phyloP scores from a whole-genome alignment of 64 coral and sea anemone genomes.

The Pocillopora damicornis region DNA sequence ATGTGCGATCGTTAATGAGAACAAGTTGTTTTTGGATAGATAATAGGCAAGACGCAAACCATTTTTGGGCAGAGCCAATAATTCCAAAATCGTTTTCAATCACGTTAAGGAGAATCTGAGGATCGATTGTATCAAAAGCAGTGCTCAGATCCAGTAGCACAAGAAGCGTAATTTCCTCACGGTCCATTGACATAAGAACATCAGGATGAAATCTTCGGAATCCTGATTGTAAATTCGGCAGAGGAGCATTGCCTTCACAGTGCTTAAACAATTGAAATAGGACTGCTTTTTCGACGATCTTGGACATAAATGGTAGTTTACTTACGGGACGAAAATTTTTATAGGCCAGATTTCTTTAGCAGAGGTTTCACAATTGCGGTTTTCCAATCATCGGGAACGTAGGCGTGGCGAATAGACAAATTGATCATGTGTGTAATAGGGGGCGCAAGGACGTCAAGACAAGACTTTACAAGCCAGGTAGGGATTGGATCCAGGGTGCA shows the following conservation, averaged over 20 bases:
- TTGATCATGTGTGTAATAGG: not conserved
- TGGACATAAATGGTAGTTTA: conserved; percentile 23
- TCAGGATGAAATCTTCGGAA: conserved; percentile 11
- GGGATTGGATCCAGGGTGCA: conserved; percentile 22
- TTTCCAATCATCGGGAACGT: not conserved
- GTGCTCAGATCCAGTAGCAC: not conserved
- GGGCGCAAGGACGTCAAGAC: not conserved
- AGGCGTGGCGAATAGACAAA: not conserved
- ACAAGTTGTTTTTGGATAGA: conserved; percentile 9
- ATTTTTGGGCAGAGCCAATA: conserved; percentile 24
- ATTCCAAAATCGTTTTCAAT: conserved; percentile 15
- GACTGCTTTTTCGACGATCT: conserved; percentile 23
- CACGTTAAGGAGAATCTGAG: conserved; percentile 7
- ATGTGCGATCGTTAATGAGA: not conserved
- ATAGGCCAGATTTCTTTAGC: conserved; percentile 12
- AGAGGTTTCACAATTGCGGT: not conserved
- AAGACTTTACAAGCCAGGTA: not conserved
- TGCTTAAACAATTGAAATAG: conserved; percentile 23
- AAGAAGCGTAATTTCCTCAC: conserved; percentile 13
- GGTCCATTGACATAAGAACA: conserved; percentile 17
- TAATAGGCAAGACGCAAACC: conserved; percentile 29
- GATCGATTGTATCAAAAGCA: conserved; percentile 31
- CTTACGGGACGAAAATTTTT: conserved; percentile 28
- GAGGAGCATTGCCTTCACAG: conserved; percentile 18
- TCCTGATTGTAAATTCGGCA: not conserved